Conservation (phyloP, 1,140 invertebrate genomes). For the Holcopasites calliopsidis region DNA sequence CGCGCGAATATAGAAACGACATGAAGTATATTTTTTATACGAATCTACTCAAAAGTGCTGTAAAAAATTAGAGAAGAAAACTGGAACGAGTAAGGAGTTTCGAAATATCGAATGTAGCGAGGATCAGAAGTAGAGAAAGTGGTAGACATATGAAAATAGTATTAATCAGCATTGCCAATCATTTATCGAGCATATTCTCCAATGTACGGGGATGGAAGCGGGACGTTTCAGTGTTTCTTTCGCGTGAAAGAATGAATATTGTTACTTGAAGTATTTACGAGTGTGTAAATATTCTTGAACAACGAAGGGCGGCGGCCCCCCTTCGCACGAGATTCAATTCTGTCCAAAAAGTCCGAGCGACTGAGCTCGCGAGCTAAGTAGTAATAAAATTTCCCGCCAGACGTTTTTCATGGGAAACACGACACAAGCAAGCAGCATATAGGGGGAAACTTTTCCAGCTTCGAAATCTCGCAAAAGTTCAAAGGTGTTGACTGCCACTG, state of each 20-base stretch:
- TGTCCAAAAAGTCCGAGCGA: no score
- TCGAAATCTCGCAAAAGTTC: not conserved
- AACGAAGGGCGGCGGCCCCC: no score
- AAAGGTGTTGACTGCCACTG: not conserved
- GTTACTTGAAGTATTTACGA: no score
- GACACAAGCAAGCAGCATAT: no score
- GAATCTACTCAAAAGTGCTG: constrained; percentile 65
- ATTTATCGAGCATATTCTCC: constrained; percentile 16
- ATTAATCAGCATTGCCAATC: constrained; percentile 11
- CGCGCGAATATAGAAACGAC: constrained; percentile 49
- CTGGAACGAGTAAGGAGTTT: constrained; percentile 39
- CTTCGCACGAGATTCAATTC: no score
- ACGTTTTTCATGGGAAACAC: no score
- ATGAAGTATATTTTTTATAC: constrained; percentile 76
- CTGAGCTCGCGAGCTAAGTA: no score
- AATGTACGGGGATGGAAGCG: no score
- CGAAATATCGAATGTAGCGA: not conserved
- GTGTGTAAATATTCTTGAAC: no score
- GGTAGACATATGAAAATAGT: constrained; percentile 1
- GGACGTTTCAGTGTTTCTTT: no score
- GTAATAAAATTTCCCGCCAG: no score
- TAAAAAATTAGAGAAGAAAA: constrained; percentile 51
- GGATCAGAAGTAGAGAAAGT: not conserved
- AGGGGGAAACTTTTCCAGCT: not conserved
- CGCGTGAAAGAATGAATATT: no score